Evolutionary conservation across 2,888 invertebrate species (phyloP).

Genomic region (Heteromyza rotundicornis): DNA sequence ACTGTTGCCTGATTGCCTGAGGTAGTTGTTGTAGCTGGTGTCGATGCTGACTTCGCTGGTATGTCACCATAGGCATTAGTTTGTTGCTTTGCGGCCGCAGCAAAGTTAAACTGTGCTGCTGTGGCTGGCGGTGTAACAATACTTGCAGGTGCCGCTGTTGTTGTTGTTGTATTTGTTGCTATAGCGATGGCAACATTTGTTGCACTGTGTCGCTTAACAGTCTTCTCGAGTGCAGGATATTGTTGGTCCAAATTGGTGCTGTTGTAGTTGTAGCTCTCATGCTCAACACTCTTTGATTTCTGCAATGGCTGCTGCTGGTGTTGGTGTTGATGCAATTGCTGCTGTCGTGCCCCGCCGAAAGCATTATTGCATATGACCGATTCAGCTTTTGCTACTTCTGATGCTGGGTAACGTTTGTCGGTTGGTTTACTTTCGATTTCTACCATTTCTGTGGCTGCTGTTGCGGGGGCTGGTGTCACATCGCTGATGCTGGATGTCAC

Average conservation of each 20-base stretch:
- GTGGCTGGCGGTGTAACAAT: conserved; percentile 15
- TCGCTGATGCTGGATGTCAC: no score
- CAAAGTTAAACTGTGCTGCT: conserved; percentile 33
- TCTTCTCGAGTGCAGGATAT: conserved; percentile 63
- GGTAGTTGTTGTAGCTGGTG: conserved; percentile 15
- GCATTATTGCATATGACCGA: background rate
- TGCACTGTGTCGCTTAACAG: conserved; percentile 58
- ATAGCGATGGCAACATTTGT: conserved; percentile 41
- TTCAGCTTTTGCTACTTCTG: background rate
- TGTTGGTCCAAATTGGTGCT: conserved; percentile 59
- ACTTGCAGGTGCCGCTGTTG: conserved; percentile 9
- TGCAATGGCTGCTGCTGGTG: conserved; percentile 46
- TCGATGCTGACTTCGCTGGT: conserved; percentile 12
- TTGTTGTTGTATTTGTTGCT: conserved; percentile 13
- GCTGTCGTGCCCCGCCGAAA: conserved; percentile 4
- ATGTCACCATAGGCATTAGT: conserved; percentile 12
- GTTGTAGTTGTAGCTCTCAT: conserved; percentile 52
- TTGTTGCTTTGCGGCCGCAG: conserved; percentile 36
- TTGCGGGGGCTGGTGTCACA: conserved; percentile 17
- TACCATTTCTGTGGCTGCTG: background rate
- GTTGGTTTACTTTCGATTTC: background rate
- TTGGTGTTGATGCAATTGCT: conserved; percentile 15
- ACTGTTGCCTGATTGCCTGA: conserved; percentile 2
- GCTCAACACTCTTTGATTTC: conserved; percentile 62
- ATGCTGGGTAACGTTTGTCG: background rate